Evolutionary conservation across 2,113 vertebrate species (phyloP).

Genomic region (Ovibos moschatus): DNA sequence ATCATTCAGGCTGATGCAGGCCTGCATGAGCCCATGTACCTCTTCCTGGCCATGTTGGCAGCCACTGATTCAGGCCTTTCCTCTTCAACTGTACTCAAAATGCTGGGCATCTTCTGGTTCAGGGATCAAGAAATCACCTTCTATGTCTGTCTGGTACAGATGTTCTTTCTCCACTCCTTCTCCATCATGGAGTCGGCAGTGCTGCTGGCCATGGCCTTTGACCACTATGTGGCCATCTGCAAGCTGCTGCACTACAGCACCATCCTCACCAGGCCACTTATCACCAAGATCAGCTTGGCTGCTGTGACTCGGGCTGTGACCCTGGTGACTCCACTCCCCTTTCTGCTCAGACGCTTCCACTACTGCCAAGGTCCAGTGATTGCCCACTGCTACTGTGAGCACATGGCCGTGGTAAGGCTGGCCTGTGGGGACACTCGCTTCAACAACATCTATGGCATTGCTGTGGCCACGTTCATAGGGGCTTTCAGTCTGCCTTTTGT

Average conservation of each 20-base stretch:
- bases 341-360: conserved; percentile 55
- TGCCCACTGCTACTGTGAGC: conserved; percentile 70
- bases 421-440: conserved; percentile 64
- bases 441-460: conserved; percentile 70
- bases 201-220: conserved; percentile 74
- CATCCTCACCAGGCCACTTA: conserved; percentile 43
- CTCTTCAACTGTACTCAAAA: conserved; percentile 70
- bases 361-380: conserved; percentile 51
- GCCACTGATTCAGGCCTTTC: conserved; percentile 61
- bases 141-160: conserved; percentile 70
- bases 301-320: conserved; percentile 41
- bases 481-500: conserved; percentile 61
- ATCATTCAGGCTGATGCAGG: conserved; percentile 54
- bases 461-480: conserved; percentile 58
- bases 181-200: conserved; percentile 70
- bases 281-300: conserved; percentile 48
- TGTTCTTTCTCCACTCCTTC: conserved; percentile 75
- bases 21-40: conserved; percentile 79
- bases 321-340: conserved; percentile 54
- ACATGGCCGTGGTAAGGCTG: conserved; percentile 70
- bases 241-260: too few species aligned
- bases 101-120: conserved; percentile 73
- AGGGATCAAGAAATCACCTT: conserved; percentile 54
- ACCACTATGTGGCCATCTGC: conserved; percentile 72
- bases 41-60: conserved; percentile 74